Evolutionary conservation across 2,888 invertebrate species (phyloP).

Genomic region (Andrena flavipes): DNA sequence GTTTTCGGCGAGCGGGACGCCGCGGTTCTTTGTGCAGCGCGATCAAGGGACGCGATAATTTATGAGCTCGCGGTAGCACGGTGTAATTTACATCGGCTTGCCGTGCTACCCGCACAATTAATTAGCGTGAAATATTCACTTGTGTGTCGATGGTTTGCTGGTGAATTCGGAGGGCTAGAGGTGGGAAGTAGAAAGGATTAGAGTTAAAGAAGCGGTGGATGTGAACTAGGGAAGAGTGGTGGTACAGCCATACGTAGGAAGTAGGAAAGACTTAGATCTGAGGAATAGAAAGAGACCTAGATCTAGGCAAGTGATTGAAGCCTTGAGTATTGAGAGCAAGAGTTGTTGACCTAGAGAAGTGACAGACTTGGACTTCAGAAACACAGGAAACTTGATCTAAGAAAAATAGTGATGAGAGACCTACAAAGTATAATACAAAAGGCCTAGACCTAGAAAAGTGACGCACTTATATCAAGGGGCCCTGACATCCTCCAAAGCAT

Average conservation of each 20-base stretch:
- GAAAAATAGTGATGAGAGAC: too few relatives aligned
- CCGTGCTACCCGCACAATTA: slow-evolving; percentile 27
- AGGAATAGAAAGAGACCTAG: background rate
- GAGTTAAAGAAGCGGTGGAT: background rate
- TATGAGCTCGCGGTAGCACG: slow-evolving; percentile 23
- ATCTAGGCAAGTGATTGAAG: background rate
- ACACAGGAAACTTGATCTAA: too few relatives aligned
- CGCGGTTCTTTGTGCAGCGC: slow-evolving; percentile 18
- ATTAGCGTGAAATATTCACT: slow-evolving; percentile 1
- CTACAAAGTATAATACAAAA: too few relatives aligned
- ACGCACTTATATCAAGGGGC: too few relatives aligned
- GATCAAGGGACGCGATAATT: slow-evolving; percentile 31
- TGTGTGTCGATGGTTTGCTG: background rate
- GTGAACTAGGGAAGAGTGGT: background rate
- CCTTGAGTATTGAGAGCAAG: too few relatives aligned
- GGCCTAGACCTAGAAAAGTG: too few relatives aligned
- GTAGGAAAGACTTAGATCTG: background rate
- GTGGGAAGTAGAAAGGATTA: background rate
- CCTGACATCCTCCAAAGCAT: too few relatives aligned
- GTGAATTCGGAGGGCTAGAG: background rate
- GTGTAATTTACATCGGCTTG: slow-evolving; percentile 37
- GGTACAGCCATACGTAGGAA: background rate
- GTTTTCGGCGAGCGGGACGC: slow-evolving; percentile 33
- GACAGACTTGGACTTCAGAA: too few relatives aligned
- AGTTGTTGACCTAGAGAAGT: too few relatives aligned